phyloP scores from a whole-genome alignment of 2,888 invertebrate species.

The Erebia ligea region DNA sequence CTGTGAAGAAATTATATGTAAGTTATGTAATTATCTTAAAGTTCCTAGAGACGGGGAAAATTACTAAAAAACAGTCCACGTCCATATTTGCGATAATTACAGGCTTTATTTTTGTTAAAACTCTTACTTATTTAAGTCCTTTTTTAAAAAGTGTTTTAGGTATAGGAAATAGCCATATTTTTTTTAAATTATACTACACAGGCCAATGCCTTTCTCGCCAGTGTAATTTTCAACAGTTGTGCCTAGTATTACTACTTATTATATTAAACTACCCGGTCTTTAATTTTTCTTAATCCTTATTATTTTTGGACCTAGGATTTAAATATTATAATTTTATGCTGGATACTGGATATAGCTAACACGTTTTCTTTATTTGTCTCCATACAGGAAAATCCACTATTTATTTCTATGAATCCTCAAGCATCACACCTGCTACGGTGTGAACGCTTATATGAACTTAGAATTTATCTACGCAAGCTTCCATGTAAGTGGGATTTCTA shows the following conservation, averaged over 20 bases:
- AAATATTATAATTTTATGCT: conserved; percentile 24
- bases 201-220: conserved; percentile 14
- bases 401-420: conserved; percentile 34
- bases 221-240: conserved; percentile 16
- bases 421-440: conserved; percentile 33
- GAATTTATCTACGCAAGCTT: conserved; percentile 9
- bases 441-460: conserved; percentile 25
- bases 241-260: background rate
- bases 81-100: conserved; percentile 15
- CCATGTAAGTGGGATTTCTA: conserved; percentile 1
- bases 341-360: conserved; percentile 21
- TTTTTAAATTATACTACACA: background rate
- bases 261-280: background rate
- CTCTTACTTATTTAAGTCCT: conserved; percentile 26
- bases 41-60: conserved; percentile 42
- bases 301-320: conserved; percentile 14
- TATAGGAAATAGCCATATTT: conserved; percentile 23
- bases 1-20: conserved; percentile 45
- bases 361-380: conserved; percentile 23
- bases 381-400: conserved; percentile 36
- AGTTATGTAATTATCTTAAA: conserved; percentile 24
- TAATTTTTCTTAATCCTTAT: conserved; percentile 4
- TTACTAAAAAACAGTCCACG: conserved; percentile 44
- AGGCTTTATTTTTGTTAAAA: conserved; percentile 27
- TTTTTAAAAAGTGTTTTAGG: conserved; percentile 23